These are phyloP conservation scores for Drosophila koepferae DNA, from an alignment of 2,888 invertebrate genomes.

Conservation along the genomic window DNA sequence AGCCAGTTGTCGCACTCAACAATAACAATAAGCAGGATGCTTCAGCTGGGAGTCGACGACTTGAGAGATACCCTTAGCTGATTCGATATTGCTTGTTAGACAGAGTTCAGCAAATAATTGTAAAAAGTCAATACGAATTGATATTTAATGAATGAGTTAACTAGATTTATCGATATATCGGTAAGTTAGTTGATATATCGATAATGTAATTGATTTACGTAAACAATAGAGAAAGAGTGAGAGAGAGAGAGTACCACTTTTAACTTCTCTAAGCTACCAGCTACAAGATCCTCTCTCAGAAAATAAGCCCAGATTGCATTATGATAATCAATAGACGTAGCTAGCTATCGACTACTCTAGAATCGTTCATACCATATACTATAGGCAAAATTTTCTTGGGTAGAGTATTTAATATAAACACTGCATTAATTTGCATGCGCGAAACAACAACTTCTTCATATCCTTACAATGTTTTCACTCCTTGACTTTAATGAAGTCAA, in stretches of 20 bases:
- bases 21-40: slow-evolving; percentile 26
- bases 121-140: no score
- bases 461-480: slow-evolving; percentile 18
- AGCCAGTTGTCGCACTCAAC: slow-evolving; percentile 46
- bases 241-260: background rate
- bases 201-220: background rate
- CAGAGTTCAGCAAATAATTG: no score
- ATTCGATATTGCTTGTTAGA: background rate
- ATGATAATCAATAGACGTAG: background rate
- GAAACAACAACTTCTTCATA: slow-evolving; percentile 8
- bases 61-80: background rate
- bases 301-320: background rate
- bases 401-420: slow-evolving; percentile 16
- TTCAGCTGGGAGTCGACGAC: background rate
- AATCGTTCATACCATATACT: background rate
- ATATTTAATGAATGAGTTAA: no score
- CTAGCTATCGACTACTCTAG: background rate
- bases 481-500: slow-evolving; percentile 77
- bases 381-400: fast-evolving
- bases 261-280: background rate
- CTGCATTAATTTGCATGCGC: slow-evolving; percentile 77
- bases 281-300: background rate
- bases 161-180: background rate
- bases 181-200: background rate
- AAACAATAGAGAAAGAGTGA: background rate